Conservation (phyloP, 2,888 invertebrate species). For the Barypeithes pellucidus region DNA sequence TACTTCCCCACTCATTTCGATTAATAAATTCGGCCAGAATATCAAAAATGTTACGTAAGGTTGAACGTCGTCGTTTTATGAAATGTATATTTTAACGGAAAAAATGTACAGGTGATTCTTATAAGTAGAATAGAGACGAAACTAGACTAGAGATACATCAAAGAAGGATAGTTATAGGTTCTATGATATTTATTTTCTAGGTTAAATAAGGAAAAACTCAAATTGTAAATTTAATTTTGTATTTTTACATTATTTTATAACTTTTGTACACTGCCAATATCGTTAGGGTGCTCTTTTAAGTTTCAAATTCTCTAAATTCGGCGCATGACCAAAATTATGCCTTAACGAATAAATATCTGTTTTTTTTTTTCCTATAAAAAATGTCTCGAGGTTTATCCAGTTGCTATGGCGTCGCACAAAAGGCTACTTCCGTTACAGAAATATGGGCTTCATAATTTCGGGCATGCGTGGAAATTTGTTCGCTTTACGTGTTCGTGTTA, state of each 20-base stretch:
- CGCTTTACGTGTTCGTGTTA: slow-evolving; percentile 46
- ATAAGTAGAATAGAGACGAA: slow-evolving; percentile 47
- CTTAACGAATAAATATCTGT: background rate
- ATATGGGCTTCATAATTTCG: background rate
- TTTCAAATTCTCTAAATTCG: slow-evolving; percentile 24
- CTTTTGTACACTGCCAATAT: slow-evolving; percentile 48
- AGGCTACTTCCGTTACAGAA: no score
- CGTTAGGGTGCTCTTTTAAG: slow-evolving; percentile 49
- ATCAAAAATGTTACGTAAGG: no score
- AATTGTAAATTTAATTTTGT: slow-evolving; percentile 25
- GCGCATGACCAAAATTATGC: background rate
- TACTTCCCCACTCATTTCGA: no score
- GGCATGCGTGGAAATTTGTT: background rate
- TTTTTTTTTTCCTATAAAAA: no score
- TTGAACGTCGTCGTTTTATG: no score
- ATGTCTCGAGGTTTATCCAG: no score
- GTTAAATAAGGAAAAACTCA: slow-evolving; percentile 19
- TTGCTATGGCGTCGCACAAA: no score
- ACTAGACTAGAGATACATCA: slow-evolving; percentile 38
- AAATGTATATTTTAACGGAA: slow-evolving; percentile 62
- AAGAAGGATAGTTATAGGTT: slow-evolving; percentile 40
- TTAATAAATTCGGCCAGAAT: no score
- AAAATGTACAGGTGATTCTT: slow-evolving; percentile 61
- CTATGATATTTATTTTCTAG: slow-evolving; percentile 23
- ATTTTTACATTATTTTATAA: slow-evolving; percentile 29